Base-by-base conservation (phyloP, 2,113 vertebrate genomes). In the Mungos mungo region DNA sequence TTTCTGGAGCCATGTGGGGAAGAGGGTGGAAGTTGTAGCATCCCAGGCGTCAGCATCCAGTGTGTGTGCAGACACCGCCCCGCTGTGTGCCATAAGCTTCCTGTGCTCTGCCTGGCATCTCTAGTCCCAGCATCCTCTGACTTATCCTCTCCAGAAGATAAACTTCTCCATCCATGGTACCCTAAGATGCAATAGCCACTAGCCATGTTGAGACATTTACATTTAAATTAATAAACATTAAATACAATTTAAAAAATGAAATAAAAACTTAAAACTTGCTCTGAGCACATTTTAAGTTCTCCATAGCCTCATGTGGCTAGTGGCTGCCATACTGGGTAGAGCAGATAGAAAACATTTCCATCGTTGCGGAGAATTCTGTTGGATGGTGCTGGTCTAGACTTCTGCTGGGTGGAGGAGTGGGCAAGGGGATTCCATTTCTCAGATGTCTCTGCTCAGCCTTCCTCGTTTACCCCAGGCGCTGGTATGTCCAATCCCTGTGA, bases 211-310 rank as follows among this genome's bases (percentile, higher is more conserved):
- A 29, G 21, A 25, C 18, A 13, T 60, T 69, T 88, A 74, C 65
- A 83, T 76, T 84, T 69, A 90, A 80, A 82, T 91, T 87, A 84
- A 41, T 63, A 77, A 90, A 74, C 33, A 50, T 45, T 35, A 60
- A 52, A 71, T 96, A 81, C 57, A 84, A 23, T 21, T 60, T 60
- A 21, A 23, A 60, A 60, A 21, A 23, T 25, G 21, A 60, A 60
- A 60, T 60, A 60, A 57, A 57, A 57, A 60, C 57, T 8, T 60
- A 23, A 60, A 60, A 60, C 57, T 60, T 25, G 14, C 21, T 2
- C 6, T 41, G 31, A 35, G 45, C 60, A 66, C 1, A 14, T 29
- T 89, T 76, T 50, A 69, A 76, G 27, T 16, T 57, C 19, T 63
- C 13, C 3, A 41, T 71, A 71, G 54, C 35, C 12, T 21, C 50